Evolutionary conservation across 2,888 invertebrate species (phyloP).

Genomic region (Morpho deidamia): DNA sequence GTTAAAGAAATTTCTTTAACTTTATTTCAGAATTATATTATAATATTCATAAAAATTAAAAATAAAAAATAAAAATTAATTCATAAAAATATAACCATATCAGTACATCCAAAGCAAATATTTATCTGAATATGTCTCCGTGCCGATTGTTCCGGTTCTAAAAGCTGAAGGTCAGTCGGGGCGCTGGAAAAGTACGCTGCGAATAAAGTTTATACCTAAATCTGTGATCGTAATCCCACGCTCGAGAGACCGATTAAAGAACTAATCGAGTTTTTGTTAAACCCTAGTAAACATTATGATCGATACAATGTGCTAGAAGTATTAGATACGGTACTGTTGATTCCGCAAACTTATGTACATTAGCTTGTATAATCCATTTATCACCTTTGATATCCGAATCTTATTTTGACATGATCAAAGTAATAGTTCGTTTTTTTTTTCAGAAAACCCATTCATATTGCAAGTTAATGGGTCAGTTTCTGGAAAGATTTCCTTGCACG

Average conservation of each 20-base stretch:
- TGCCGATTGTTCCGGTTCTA: constrained; percentile 48
- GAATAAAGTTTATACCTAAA: constrained; percentile 67
- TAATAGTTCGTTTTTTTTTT: too few species aligned
- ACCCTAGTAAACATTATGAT: constrained; percentile 15
- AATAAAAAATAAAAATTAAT: too few species aligned
- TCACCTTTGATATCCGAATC: too few species aligned
- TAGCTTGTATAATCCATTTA: background rate
- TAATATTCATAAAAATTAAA: too few species aligned
- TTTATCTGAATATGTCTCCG: constrained; percentile 38
- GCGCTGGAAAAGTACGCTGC: constrained; percentile 59
- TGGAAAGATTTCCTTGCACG: too few species aligned
- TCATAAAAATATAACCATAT: constrained; percentile 15
- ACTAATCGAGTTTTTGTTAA: constrained; percentile 55
- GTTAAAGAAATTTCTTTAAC: background rate
- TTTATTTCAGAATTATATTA: too few species aligned
- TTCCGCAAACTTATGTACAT: background rate
- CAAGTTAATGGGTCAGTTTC: too few species aligned
- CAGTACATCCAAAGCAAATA: constrained; percentile 20
- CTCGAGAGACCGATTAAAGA: constrained; percentile 61
- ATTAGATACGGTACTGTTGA: background rate
- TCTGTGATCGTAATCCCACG: constrained; percentile 60
- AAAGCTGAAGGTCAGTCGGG: constrained; percentile 54
- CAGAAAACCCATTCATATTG: too few species aligned
- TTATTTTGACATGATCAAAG: too few species aligned
- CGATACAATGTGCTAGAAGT: constrained; percentile 5